These are phyloP conservation scores for Parazoanthus atlanticus DNA, from an alignment of 92 coral and sea anemone genomes.

Conservation along the genomic window DNA sequence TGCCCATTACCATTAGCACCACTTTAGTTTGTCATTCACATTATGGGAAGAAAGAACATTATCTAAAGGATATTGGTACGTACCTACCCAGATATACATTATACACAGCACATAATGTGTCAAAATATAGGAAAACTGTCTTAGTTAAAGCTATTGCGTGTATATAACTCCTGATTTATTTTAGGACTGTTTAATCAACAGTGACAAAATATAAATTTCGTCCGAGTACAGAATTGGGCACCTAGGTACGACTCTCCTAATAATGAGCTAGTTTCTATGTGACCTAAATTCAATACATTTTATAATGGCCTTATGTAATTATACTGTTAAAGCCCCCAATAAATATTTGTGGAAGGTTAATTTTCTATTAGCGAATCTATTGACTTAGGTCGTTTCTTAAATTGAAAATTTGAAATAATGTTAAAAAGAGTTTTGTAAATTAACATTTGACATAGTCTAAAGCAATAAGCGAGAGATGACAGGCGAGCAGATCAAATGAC, in stretches of 20 bases:
- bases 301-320: constrained; percentile 48
- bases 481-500: constrained; percentile 38
- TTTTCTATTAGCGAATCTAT: constrained; percentile 47
- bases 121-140: neutral
- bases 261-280: constrained; percentile 40
- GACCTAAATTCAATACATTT: constrained; percentile 39
- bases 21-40: neutral
- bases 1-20: neutral
- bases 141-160: neutral
- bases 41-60: neutral
- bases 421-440: constrained; percentile 49
- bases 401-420: constrained; percentile 48
- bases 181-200: neutral
- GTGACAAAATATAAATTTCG: neutral
- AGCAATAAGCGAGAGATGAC: constrained; percentile 39
- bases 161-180: neutral
- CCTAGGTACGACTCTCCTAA: neutral
- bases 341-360: constrained; percentile 48
- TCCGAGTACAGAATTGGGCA: neutral
- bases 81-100: neutral
- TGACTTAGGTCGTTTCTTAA: constrained; percentile 44
- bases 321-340: constrained; percentile 41
- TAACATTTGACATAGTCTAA: constrained; percentile 45
- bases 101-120: neutral
- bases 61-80: neutral